Conservation (phyloP, 2,888 invertebrate genomes). For the Acleris cristana region DNA sequence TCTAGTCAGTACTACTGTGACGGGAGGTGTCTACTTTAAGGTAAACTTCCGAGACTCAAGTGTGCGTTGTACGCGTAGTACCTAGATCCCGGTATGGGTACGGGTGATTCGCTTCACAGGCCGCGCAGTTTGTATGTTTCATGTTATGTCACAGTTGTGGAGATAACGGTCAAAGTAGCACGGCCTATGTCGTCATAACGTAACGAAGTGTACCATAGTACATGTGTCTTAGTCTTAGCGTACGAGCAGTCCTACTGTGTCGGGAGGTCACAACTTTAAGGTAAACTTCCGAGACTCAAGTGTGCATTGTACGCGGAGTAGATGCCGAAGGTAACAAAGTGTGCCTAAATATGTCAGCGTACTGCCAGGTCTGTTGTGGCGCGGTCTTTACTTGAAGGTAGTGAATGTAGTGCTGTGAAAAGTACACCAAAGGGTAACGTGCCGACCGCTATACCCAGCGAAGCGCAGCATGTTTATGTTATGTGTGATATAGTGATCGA, state of each 20-base stretch:
- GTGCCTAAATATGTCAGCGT: neutral
- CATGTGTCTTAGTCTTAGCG: neutral
- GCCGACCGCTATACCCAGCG: constrained; percentile 12
- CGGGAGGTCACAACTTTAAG: neutral
- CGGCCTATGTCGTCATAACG: constrained; percentile 15
- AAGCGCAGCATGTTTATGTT: constrained; percentile 22
- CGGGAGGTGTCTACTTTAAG: neutral
- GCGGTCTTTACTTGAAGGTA: neutral
- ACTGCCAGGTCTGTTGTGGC: neutral
- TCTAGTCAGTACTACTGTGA: neutral
- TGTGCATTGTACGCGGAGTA: no score
- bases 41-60: neutral
- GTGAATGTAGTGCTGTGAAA: neutral
- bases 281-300: no score
- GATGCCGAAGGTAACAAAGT: no score
- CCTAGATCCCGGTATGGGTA: constrained; percentile 1
- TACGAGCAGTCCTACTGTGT: neutral
- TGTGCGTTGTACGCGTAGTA: constrained; percentile 20
- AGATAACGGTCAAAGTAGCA: constrained; percentile 14
- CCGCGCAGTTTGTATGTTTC: constrained; percentile 10
- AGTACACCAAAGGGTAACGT: constrained; percentile 11
- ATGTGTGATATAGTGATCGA: constrained; percentile 11
- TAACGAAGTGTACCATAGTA: constrained; percentile 9
- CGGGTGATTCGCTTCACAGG: constrained; percentile 22
- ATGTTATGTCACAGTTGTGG: constrained; percentile 16